Percentiles rank a stretch among this genome's conserved stretches.
Evolutionary conservation across 2,113 vertebrate genomes (phyloP).

Genomic region (Pseudonaja textilis): DNA sequence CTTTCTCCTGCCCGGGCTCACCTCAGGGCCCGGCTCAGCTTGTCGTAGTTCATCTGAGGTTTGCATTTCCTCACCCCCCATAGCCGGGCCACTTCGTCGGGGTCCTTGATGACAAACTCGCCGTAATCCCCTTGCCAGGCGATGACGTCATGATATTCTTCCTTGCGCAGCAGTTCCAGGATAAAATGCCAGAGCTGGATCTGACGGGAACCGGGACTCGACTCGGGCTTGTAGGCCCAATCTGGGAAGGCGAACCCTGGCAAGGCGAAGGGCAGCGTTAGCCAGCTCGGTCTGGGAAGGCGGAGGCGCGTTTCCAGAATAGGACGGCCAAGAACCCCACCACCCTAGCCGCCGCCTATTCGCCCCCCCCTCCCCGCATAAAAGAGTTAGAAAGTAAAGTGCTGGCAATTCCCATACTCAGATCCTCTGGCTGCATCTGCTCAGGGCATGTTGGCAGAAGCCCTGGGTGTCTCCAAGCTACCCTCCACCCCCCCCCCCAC

Average conservation of each 20-base stretch:
- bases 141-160: constrained; percentile 89
- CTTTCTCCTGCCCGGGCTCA: constrained; percentile 18
- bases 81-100: constrained; percentile 84
- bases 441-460: not conserved
- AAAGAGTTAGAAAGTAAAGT: not conserved
- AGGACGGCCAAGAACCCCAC: not conserved
- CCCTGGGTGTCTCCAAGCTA: constrained; percentile 31
- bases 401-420: not conserved
- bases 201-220: constrained; percentile 85
- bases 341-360: too few species aligned
- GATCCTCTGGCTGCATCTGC: not conserved
- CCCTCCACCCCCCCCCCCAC: not conserved
- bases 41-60: constrained; percentile 93
- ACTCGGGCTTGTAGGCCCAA: constrained; percentile 90
- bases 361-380: not conserved
- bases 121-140: constrained; percentile 93
- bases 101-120: constrained; percentile 91
- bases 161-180: constrained; percentile 85
- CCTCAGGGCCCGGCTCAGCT: constrained; percentile 69
- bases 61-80: constrained; percentile 91
- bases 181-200: constrained; percentile 94
- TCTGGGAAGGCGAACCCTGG: constrained; percentile 88
- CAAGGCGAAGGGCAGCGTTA: constrained; percentile 17
- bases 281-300: not conserved
- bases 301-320: fast-evolving